These are phyloP conservation scores for Halocaridina rubra DNA, from an alignment of 2,888 invertebrate genomes.

Conservation along the genomic window DNA sequence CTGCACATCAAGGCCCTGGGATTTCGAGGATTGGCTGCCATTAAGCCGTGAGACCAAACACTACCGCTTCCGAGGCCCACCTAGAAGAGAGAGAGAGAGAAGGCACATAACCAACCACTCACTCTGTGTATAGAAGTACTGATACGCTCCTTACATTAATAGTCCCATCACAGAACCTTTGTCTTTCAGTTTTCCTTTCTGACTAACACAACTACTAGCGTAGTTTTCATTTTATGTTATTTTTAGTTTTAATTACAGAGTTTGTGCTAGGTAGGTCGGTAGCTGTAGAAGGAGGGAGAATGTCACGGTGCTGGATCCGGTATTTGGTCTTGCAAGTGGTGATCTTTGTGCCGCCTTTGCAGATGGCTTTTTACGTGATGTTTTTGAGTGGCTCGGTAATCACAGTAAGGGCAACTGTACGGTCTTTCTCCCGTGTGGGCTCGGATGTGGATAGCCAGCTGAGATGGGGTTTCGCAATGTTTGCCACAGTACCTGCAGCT, in stretches of 20 bases:
- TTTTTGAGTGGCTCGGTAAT: constrained; percentile 55
- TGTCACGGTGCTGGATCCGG: not conserved
- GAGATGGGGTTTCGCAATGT: constrained; percentile 56
- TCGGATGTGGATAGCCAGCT: constrained; percentile 55
- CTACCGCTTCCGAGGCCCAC: constrained; percentile 41
- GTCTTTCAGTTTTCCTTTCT: too few species aligned
- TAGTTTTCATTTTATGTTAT: too few species aligned
- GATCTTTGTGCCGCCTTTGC: constrained; percentile 47
- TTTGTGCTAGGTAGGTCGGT: too few species aligned
- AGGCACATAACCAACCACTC: constrained; percentile 52
- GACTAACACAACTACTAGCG: too few species aligned
- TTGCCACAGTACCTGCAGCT: constrained; percentile 56
- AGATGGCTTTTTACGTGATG: constrained; percentile 59
- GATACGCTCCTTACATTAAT: too few species aligned
- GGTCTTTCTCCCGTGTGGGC: constrained; percentile 58
- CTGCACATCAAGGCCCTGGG: constrained; percentile 38
- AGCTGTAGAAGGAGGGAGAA: too few species aligned
- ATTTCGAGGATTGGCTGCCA: constrained; percentile 28
- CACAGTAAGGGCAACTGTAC: constrained; percentile 47
- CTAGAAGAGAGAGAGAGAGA: constrained; percentile 58
- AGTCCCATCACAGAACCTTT: too few species aligned
- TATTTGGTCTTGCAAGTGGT: not conserved
- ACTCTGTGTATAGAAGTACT: too few species aligned
- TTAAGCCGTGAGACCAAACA: constrained; percentile 41
- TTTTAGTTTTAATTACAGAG: too few species aligned